Percentiles rank a stretch among this genome's conserved stretches.
Conservation (phyloP, 2,797 vertebrate species). For the Nothura maculosa region DNA sequence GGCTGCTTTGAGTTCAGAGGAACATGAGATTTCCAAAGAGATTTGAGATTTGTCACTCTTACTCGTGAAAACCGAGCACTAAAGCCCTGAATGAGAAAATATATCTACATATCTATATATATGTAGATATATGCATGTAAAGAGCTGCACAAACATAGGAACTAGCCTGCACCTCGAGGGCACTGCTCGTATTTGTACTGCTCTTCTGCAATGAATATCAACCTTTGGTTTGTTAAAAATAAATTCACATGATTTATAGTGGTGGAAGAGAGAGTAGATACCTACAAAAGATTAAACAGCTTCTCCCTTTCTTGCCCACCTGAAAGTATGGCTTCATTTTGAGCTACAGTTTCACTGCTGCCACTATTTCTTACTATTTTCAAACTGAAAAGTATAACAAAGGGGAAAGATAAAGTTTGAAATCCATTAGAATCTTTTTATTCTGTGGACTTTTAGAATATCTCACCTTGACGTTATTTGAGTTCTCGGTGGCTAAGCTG, state of each 20-base stretch:
- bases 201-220: neutral
- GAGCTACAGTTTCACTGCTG: neutral
- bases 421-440: conserved; percentile 36
- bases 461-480: conserved; percentile 28
- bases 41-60: neutral
- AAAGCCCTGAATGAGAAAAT: neutral
- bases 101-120: too few relatives aligned
- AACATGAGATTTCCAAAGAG: neutral
- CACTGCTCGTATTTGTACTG: accelerated
- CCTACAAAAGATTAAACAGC: neutral
- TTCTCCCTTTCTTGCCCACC: neutral
- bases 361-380: neutral
- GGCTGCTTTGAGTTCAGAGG: neutral
- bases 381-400: neutral
- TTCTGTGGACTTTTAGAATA: neutral
- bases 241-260: accelerated
- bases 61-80: neutral
- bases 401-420: neutral
- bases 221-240: neutral
- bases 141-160: neutral
- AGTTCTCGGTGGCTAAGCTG: neutral
- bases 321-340: neutral
- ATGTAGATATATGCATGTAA: accelerated
- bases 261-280: neutral
- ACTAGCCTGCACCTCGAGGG: neutral